A percentile compares a stretch with the other conserved stretches of the same genome.
These are phyloP conservation scores for Lochmaea crataegi DNA, from an alignment of 2,888 invertebrate genomes.

Conservation along the genomic window DNA sequence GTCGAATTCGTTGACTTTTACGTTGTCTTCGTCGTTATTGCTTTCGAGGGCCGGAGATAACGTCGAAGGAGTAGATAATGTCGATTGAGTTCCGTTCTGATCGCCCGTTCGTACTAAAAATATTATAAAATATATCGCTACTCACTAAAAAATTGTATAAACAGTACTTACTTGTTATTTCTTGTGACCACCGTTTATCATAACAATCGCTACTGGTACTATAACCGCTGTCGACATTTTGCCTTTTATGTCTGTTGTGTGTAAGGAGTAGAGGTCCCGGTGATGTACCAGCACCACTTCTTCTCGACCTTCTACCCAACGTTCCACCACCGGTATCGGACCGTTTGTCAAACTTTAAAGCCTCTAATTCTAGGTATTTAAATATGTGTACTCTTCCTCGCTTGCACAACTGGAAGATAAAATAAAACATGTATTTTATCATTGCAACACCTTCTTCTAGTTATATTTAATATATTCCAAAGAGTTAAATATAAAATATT, in stretches of 20 bases:
- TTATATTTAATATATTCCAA: no score
- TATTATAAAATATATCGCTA: no score
- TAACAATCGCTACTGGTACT: slow-evolving; percentile 86
- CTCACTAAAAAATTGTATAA: no score
- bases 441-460: no score
- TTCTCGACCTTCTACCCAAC: slow-evolving; percentile 68
- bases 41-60: slow-evolving; percentile 68
- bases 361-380: slow-evolving; percentile 92
- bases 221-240: slow-evolving; percentile 91
- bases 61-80: slow-evolving; percentile 70
- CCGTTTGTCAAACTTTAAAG: slow-evolving; percentile 75
- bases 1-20: slow-evolving; percentile 55
- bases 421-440: slow-evolving; percentile 12
- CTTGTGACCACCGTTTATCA: slow-evolving; percentile 88
- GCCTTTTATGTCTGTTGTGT: slow-evolving; percentile 70
- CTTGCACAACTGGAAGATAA: slow-evolving; percentile 79
- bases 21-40: slow-evolving; percentile 58
- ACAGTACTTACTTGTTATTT: slow-evolving; percentile 69
- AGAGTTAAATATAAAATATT: no score
- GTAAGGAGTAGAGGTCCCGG: slow-evolving; percentile 61
- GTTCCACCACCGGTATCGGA: slow-evolving; percentile 64
- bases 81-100: slow-evolving; percentile 58
- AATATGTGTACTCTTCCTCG: slow-evolving; percentile 95
- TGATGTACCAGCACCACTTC: slow-evolving; percentile 66
- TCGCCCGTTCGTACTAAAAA: slow-evolving; percentile 56